Evolutionary conservation across 2,888 invertebrate species (phyloP).

Genomic region (Bellardia pandia): DNA sequence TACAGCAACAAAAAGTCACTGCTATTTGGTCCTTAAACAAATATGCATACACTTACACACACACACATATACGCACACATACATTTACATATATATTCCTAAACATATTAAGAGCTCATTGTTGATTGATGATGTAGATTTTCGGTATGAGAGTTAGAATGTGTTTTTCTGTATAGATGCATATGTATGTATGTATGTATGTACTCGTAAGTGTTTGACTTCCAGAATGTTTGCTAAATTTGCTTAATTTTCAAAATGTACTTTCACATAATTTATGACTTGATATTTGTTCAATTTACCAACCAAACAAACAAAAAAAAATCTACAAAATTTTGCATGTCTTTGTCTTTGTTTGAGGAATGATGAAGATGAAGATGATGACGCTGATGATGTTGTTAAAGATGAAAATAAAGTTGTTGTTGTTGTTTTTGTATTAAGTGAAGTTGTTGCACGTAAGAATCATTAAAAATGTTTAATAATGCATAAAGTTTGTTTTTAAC

Average conservation of each 20-base stretch:
- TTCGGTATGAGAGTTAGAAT: neutral
- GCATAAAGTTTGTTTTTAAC: conserved; percentile 28
- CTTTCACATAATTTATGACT: conserved; percentile 49
- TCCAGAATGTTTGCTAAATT: conserved; percentile 30
- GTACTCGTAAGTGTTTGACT: neutral
- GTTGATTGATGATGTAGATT: conserved; percentile 30
- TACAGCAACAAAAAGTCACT: neutral
- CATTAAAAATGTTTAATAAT: conserved; percentile 56
- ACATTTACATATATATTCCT: neutral
- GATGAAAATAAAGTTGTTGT: conserved; percentile 18
- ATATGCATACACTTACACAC: neutral
- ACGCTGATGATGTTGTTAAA: neutral
- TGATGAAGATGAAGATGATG: neutral
- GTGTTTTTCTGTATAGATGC: no score
- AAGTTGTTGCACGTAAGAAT: conserved; percentile 40
- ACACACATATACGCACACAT: neutral
- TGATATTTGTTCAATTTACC: conserved; percentile 38
- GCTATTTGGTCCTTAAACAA: neutral
- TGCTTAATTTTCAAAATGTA: conserved; percentile 40
- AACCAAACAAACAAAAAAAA: neutral
- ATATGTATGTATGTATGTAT: neutral
- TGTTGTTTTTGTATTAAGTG: neutral
- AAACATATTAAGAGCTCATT: conserved; percentile 22
- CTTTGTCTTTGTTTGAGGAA: neutral
- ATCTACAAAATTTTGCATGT: neutral